Evolutionary conservation across 1,140 invertebrate genomes (phyloP).

Genomic region (Saccostrea echinata): DNA sequence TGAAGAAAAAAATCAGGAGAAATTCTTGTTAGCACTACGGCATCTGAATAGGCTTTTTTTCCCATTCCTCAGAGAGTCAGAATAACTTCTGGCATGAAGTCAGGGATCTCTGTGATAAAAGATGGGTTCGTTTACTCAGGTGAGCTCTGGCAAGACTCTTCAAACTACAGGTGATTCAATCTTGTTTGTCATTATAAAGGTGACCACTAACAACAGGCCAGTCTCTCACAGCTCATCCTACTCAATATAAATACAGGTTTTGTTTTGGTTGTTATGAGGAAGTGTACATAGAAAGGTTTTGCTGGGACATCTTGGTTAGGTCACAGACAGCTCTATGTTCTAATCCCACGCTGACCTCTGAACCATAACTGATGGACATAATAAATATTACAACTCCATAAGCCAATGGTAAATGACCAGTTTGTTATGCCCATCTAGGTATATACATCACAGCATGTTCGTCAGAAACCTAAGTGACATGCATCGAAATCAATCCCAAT

Average conservation of each 20-base stretch:
- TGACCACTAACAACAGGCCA: neutral
- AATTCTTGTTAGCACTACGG: slow-evolving; percentile 27
- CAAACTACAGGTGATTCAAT: slow-evolving; percentile 31
- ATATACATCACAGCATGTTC: slow-evolving; percentile 24
- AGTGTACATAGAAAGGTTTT: neutral
- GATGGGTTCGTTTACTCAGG: slow-evolving; percentile 33
- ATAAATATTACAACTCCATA: slow-evolving; percentile 10
- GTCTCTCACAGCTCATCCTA: neutral
- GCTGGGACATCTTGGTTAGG: neutral
- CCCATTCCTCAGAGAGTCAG: slow-evolving; percentile 12
- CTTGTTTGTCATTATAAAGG: neutral
- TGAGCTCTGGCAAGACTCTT: slow-evolving; percentile 22
- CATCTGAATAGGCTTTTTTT: slow-evolving; percentile 28
- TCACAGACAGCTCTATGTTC: neutral
- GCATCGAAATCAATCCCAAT: slow-evolving; percentile 27
- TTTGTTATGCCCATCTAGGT: slow-evolving; percentile 7
- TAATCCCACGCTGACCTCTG: neutral
- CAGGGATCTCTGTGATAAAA: slow-evolving; percentile 13
- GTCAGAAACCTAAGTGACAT: slow-evolving; percentile 33
- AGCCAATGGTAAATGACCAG: slow-evolving; percentile 15
- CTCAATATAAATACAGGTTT: slow-evolving; percentile 1
- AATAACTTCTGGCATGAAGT: slow-evolving; percentile 28
- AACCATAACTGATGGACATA: neutral
- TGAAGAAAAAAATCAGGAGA: neutral
- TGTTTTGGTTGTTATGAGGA: slow-evolving; percentile 27